Conservation (phyloP, 2,797 vertebrate species). For the Gymnopithys bicolor region DNA sequence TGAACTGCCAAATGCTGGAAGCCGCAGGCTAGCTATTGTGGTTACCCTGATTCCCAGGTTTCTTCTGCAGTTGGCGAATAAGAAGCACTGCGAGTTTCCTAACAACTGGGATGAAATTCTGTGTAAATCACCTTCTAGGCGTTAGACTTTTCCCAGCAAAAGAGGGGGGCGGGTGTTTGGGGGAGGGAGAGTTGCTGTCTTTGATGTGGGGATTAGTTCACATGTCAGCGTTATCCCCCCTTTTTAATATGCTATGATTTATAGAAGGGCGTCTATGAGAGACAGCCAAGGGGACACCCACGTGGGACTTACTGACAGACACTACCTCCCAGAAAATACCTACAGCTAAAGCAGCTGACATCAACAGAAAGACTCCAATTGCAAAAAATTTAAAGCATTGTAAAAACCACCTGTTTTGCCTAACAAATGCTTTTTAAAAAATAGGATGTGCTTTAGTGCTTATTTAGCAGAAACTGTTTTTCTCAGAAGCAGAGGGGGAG, state of each 20-base stretch:
- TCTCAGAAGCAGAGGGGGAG: neutral
- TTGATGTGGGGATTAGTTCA: conserved; percentile 74
- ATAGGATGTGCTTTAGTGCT: conserved; percentile 9
- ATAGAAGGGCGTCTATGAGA: conserved; percentile 22
- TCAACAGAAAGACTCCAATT: conserved; percentile 35
- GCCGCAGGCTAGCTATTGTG: conserved; percentile 43
- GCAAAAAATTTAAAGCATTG: neutral
- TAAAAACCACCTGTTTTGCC: conserved; percentile 59
- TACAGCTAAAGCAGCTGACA: conserved; percentile 23
- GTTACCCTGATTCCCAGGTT: conserved; percentile 49
- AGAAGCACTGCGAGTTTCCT: conserved; percentile 31
- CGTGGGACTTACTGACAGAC: conserved; percentile 38
- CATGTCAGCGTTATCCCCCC: conserved; percentile 58
- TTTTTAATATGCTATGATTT: conserved; percentile 66
- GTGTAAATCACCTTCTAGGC: conserved; percentile 63
- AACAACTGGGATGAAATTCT: conserved; percentile 36
- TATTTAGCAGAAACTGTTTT: conserved; percentile 15
- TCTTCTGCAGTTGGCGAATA: conserved; percentile 10
- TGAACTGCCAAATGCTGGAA: conserved; percentile 2
- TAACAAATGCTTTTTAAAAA: conserved; percentile 57
- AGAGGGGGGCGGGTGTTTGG: conserved; percentile 30
- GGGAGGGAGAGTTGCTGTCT: conserved; percentile 39
- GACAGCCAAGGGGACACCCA: conserved; percentile 53
- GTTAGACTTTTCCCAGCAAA: conserved; percentile 68
- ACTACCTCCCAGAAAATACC: conserved; percentile 17